Evolutionary conservation across 2,113 vertebrate species (phyloP), one percentile per base, ranked within the genome.

Genomic region (Indicator maculatus): DNA sequence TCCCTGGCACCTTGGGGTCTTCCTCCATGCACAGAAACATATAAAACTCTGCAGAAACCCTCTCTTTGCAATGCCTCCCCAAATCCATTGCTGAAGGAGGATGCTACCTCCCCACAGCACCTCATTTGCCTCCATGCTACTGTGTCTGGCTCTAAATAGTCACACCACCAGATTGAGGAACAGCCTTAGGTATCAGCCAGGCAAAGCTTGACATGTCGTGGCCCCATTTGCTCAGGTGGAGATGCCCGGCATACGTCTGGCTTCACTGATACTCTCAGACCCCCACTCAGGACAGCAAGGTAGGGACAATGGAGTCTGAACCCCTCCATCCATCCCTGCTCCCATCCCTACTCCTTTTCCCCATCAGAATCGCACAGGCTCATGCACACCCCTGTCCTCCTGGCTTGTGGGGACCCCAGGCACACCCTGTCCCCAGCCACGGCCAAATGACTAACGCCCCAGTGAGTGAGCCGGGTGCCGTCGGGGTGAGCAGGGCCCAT

Each of bases 371-470:
- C 65, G 36, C 23, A 69, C 39, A 81, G 59, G 30, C 0, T 0
- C 15, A 9, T 50, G 56, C 38, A 69, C 27, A 41, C n/a, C 23
- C 33, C 19, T 1, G 1, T 36, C 5, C 36, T n/a, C 30, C 9
- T 4, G 2, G 26, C 26, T 8, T 5, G 2, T 2, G 8, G 39
- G 45, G 39, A 83, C 64, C 72, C 14, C 2, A 1, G 52, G 56
- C 56, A 90, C 86, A 81, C 17, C n/a, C 45, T 4, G 31, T 10
- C 75, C 33, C 50, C 59, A 89, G 83, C 65, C 90, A 16, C 5
- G 8, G 91, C 69, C 69, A 66, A 81, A 55, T 95, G 94, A 95
- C 89, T 95, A 96, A 96, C 8, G 4, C 50, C 41, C 61, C 73
- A 0, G 81, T 73, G 17, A 93, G 73, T 2, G 11, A 86, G 65